These are phyloP conservation scores for Sebastiscus albofasciatus DNA, from an alignment of 2,797 vertebrate genomes.

Conservation along the genomic window DNA sequence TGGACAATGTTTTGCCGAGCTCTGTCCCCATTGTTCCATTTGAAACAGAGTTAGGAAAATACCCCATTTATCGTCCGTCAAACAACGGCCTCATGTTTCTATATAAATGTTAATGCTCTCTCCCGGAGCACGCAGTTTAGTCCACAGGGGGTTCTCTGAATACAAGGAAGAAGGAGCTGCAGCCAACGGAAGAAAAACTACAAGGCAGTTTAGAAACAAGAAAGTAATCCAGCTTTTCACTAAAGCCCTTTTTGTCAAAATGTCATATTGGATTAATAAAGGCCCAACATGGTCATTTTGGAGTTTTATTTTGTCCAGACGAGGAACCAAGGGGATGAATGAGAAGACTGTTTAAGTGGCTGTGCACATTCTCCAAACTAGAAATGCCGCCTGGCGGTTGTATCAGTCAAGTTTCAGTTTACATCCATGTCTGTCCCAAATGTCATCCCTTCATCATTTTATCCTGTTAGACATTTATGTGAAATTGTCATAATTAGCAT, in stretches of 20 bases:
- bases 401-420: too few relatives aligned
- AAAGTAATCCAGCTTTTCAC: conserved; percentile 69
- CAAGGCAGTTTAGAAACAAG: conserved; percentile 47
- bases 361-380: neutral
- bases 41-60: conserved; percentile 69
- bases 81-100: conserved; percentile 69
- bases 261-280: conserved; percentile 72
- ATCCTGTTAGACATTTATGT: too few relatives aligned
- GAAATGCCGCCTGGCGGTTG: neutral
- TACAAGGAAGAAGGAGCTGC: conserved; percentile 36
- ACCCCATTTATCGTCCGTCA: conserved; percentile 73
- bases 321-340: conserved; percentile 9
- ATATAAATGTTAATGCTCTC: conserved; percentile 83
- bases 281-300: conserved; percentile 34
- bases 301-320: conserved; percentile 32
- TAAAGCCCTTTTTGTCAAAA: conserved; percentile 65
- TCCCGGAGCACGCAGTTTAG: conserved; percentile 33
- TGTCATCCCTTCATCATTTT: too few relatives aligned
- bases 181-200: conserved; percentile 37
- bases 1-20: conserved; percentile 46
- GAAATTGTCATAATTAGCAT: too few relatives aligned
- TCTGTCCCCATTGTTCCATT: conserved; percentile 67
- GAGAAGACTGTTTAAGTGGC: neutral
- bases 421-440: too few relatives aligned
- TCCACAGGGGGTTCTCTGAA: conserved; percentile 36